A percentile compares a stretch with the other conserved stretches of the same genome.
phyloP scores from a whole-genome alignment of 2,888 invertebrate genomes.

The Lepas anatifera region DNA sequence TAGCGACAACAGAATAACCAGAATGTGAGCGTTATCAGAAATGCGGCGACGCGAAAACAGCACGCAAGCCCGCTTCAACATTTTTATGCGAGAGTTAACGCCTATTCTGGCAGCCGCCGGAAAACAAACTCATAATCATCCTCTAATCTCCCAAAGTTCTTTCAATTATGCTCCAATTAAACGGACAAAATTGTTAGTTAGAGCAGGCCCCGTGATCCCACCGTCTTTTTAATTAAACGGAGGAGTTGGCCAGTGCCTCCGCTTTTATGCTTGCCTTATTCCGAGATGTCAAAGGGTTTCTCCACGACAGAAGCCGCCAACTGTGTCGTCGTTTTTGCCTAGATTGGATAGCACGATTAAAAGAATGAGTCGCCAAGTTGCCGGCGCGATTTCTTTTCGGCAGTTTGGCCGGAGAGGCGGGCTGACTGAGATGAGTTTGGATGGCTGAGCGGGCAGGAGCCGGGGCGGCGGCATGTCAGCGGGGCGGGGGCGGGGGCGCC shows the following conservation, averaged over 20 bases:
- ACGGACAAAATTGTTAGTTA: conserved; percentile 2
- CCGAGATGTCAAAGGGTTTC: conserved; percentile 4
- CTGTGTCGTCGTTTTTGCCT: neutral
- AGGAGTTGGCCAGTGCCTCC: neutral
- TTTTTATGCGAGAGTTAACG: neutral
- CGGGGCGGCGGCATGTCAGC: too few species aligned
- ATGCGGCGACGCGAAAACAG: too few species aligned
- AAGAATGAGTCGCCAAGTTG: conserved; percentile 11
- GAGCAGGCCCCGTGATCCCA: neutral
- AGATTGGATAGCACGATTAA: conserved; percentile 8
- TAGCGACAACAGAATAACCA: too few species aligned
- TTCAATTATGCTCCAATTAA: conserved; percentile 9
- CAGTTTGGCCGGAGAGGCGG: neutral
- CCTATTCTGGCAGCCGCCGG: neutral
- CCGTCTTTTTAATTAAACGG: conserved; percentile 5
- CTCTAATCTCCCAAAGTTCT: conserved; percentile 4
- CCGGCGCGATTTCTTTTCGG: neutral
- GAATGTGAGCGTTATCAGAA: too few species aligned
- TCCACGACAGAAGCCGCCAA: neutral
- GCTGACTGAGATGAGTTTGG: conserved; percentile 29
- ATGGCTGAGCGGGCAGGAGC: too few species aligned
- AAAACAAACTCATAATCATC: conserved; percentile 12
- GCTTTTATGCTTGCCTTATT: conserved; percentile 7
- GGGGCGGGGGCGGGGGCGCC: too few species aligned
- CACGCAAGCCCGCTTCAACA: too few species aligned